Percentiles rank a stretch among this genome's conserved stretches.
phyloP scores from a whole-genome alignment of 2,113 vertebrate genomes.

The Ceratotherium simum region DNA sequence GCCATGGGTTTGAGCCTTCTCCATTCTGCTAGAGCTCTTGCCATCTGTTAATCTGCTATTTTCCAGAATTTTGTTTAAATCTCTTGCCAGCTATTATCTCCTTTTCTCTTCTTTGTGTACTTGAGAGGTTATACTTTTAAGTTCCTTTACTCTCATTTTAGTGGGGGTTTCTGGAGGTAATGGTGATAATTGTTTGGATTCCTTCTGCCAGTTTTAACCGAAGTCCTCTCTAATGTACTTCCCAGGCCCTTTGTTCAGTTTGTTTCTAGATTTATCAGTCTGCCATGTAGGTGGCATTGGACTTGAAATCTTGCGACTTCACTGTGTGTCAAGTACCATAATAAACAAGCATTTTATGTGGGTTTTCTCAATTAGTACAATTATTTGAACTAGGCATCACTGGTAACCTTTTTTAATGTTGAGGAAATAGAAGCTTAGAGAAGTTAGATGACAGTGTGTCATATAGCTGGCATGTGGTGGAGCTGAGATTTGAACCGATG shows the following conservation, averaged over 20 bases:
- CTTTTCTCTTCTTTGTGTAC: background rate
- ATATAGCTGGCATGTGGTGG: background rate
- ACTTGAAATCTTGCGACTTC: background rate
- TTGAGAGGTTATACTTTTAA: background rate
- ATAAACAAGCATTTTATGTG: background rate
- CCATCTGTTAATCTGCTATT: background rate
- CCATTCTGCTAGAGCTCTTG: background rate
- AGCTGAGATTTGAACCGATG: background rate
- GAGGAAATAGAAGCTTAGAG: background rate
- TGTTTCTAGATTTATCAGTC: background rate
- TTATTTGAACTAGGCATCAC: background rate
- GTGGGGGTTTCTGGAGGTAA: background rate
- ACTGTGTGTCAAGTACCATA: background rate
- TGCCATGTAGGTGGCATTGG: background rate
- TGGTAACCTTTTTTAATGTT: background rate
- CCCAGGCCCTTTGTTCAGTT: background rate
- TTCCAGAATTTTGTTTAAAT: constrained; percentile 26
- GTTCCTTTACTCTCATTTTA: background rate
- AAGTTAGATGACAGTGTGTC: background rate
- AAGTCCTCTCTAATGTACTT: background rate
- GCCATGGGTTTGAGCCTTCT: background rate
- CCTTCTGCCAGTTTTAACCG: background rate
- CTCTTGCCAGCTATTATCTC: background rate
- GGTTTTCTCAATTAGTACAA: background rate
- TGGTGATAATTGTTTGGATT: background rate